Base-by-base conservation (phyloP, 2,797 vertebrate genomes). In the Spinibarbus caldwelli region DNA sequence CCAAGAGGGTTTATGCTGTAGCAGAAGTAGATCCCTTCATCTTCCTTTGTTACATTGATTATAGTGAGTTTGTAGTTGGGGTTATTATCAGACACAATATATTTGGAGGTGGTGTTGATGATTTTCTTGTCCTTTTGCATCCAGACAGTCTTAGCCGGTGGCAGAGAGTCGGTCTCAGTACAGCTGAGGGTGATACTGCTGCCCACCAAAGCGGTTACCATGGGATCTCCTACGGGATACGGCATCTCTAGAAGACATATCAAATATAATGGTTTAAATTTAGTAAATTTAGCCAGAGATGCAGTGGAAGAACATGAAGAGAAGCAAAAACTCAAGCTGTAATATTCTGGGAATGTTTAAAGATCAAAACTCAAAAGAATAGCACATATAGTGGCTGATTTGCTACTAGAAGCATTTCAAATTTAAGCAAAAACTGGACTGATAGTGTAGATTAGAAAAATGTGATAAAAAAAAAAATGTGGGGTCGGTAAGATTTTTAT, bases 21-120 rank as follows among this genome's bases (percentile, higher is more conserved):
- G 95, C 98, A 99, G 92, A 96, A 87, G 2, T 96, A 99, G 85
- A 93, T 86, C 62, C 96, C 97, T 0, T 95, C 93, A 0, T 99
- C 97, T 2, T 92, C 91, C 75, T 93, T 93, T 88, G 94, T 96
- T 91, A 97, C 90, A 91, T 97, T 97, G 81, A 3, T 62, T 86
- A 99, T 97, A 75, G 96, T 97, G 85, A 99, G 96, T 6, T 41
- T 93, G 77, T 95, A 90, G 41, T 45, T 29, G 1, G 91, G 91
- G 2, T 91, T 95, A 0, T 93, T 83, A 67, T 92, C 90, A 2
- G 84, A 1, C 21, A 98, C 86, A 21, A 92, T 45, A 62, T 97
- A 96, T 90, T 94, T 98, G 0, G 92, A 85, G 0, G 92, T 92
- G 0, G 95, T 82, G 0, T 88, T 78, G 31, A 99, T 93, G 83